Percentiles rank a stretch among this genome's conserved stretches.
Conservation (phyloP, 2,797 vertebrate species). For the Salarias fasciatus region DNA sequence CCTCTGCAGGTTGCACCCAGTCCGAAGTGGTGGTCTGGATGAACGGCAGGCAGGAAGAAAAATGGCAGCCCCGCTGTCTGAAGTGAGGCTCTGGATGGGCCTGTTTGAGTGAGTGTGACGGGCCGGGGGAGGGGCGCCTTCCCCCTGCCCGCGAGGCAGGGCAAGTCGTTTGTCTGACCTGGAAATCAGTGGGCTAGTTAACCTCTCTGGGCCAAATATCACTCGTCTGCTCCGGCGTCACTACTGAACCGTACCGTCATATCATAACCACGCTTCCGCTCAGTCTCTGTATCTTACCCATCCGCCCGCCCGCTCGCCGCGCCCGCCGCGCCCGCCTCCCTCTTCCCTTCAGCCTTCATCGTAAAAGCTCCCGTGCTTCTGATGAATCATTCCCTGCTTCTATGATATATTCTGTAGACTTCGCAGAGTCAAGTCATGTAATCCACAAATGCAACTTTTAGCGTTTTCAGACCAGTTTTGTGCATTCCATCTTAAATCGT, state of each 20-base stretch:
- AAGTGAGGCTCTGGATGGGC: conserved; percentile 49
- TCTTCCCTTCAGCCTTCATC: conserved; percentile 46
- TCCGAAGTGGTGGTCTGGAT: conserved; percentile 7
- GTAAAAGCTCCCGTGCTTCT: conserved; percentile 60
- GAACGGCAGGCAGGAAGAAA: background rate
- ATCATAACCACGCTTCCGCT: conserved; percentile 36
- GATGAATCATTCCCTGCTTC: conserved; percentile 68
- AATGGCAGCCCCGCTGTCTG: conserved; percentile 33
- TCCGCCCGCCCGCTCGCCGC: conserved; percentile 39
- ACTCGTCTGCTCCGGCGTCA: conserved; percentile 59
- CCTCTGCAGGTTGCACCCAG: background rate
- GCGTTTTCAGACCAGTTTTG: conserved; percentile 70
- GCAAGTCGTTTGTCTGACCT: conserved; percentile 63
- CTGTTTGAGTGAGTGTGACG: conserved; percentile 39
- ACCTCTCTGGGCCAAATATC: conserved; percentile 60
- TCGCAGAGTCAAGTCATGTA: conserved; percentile 72
- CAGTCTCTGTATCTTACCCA: background rate
- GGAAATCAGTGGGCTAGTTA: conserved; percentile 54
- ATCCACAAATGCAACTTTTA: conserved; percentile 68
- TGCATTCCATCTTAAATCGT: conserved; percentile 75
- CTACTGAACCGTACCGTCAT: conserved; percentile 56
- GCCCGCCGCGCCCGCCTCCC: conserved; percentile 22
- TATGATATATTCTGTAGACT: conserved; percentile 75
- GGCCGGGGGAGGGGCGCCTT: background rate
- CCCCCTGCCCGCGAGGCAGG: conserved; percentile 28